These are phyloP conservation scores for Melangyna quadrimaculata DNA, from an alignment of 2,888 invertebrate genomes.

Conservation along the genomic window DNA sequence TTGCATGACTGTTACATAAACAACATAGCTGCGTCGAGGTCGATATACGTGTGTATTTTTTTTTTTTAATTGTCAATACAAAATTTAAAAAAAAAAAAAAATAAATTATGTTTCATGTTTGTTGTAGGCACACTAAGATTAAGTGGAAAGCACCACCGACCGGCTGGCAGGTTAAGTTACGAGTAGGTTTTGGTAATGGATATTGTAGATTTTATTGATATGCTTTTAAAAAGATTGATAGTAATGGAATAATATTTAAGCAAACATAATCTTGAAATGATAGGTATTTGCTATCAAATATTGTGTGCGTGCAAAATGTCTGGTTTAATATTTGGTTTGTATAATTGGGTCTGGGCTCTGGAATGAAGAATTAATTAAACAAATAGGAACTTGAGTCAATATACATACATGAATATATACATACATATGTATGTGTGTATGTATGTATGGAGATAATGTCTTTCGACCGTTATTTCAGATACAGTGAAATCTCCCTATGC, in stretches of 20 bases:
- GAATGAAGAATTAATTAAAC: not conserved
- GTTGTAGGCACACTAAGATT: not conserved
- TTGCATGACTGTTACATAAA: conserved; percentile 32
- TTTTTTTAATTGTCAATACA: not conserved
- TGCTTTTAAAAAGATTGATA: not conserved
- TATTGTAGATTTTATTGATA: not conserved
- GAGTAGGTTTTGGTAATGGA: no score
- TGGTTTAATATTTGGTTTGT: not conserved
- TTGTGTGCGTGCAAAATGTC: not conserved
- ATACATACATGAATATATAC: no score
- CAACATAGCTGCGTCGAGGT: not conserved
- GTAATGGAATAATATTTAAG: not conserved
- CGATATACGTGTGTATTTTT: not conserved
- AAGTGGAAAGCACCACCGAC: not conserved
- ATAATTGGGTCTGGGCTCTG: not conserved
- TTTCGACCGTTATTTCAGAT: not conserved
- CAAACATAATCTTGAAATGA: not conserved
- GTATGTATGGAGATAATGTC: no score
- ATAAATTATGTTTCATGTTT: not conserved
- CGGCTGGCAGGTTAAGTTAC: not conserved
- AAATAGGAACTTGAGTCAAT: not conserved
- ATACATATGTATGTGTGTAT: no score
- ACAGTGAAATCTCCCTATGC: no score
- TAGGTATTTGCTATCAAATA: not conserved
- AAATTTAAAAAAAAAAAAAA: not conserved